Evolutionary conservation across 1,140 invertebrate genomes (phyloP).

Genomic region (Lordiphosa mommai): DNA sequence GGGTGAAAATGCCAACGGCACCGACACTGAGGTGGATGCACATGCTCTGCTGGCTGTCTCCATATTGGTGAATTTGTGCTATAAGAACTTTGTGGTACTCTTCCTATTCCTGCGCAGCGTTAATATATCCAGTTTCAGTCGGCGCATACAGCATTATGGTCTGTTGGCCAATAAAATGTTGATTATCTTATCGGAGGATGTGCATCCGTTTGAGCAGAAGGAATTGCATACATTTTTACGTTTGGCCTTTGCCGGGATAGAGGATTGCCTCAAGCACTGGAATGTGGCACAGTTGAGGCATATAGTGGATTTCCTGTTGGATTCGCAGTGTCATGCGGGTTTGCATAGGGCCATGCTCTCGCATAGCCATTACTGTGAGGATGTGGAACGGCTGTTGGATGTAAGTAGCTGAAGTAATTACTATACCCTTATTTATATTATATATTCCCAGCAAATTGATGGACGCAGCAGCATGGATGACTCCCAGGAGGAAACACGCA

Average conservation of each 20-base stretch:
- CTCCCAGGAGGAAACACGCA: slow-evolving; percentile 79
- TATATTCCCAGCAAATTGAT: slow-evolving; percentile 49
- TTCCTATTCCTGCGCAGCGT: slow-evolving; percentile 81
- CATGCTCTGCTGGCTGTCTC: slow-evolving; percentile 81
- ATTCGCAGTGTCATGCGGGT: slow-evolving; percentile 53
- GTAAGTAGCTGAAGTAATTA: slow-evolving; percentile 23
- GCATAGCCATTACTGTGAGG: slow-evolving; percentile 61
- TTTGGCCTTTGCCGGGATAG: slow-evolving; percentile 79
- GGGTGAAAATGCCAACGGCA: slow-evolving; percentile 5
- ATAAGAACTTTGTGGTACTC: slow-evolving; percentile 82
- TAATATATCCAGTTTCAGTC: slow-evolving; percentile 79
- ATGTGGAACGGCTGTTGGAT: slow-evolving; percentile 63
- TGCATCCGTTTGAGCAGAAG: slow-evolving; percentile 68
- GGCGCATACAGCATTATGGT: slow-evolving; percentile 76
- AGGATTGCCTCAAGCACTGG: slow-evolving; percentile 80
- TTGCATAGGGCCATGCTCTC: slow-evolving; percentile 60
- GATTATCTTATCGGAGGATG: slow-evolving; percentile 81
- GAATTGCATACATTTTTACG: slow-evolving; percentile 79
- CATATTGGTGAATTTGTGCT: slow-evolving; percentile 82
- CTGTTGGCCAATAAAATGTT: slow-evolving; percentile 82
- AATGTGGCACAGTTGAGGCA: slow-evolving; percentile 81
- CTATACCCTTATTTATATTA: neutral
- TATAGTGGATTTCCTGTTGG: slow-evolving; percentile 81
- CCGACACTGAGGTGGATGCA: slow-evolving; percentile 54
- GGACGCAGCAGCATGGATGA: slow-evolving; percentile 46